Percentiles rank a stretch among this genome's conserved stretches.
Conservation (phyloP, 2,113 vertebrate genomes). For the Aspidoscelis tigris region DNA sequence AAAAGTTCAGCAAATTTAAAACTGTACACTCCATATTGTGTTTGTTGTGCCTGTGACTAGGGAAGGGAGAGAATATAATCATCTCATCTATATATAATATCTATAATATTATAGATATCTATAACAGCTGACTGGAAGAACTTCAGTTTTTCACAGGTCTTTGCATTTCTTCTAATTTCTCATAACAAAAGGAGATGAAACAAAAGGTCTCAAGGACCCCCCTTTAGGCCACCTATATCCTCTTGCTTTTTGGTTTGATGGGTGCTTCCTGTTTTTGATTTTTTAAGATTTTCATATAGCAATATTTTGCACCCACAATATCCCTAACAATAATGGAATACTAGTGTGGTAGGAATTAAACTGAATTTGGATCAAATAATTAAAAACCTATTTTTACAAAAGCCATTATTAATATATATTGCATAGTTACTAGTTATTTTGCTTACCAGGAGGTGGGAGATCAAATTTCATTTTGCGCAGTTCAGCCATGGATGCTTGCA, state of each 20-base stretch:
- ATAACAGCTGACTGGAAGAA: background rate
- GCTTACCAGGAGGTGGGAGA: constrained; percentile 83
- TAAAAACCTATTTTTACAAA: background rate
- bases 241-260: too few species aligned
- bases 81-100: too few species aligned
- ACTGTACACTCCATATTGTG: too few species aligned
- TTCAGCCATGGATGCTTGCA: constrained; percentile 80
- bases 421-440: background rate
- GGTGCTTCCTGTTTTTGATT: too few species aligned
- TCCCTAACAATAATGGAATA: background rate
- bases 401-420: background rate
- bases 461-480: constrained; percentile 86
- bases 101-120: too few species aligned
- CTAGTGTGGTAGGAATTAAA: background rate
- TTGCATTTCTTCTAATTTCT: background rate
- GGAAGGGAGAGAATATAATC: too few species aligned
- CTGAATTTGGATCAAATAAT: background rate
- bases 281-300: background rate
- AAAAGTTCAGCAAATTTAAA: too few species aligned
- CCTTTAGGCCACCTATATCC: too few species aligned
- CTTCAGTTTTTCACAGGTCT: background rate
- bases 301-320: background rate
- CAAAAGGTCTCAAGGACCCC: too few species aligned
- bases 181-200: too few species aligned
- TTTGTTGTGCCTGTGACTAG: too few species aligned